A percentile compares a stretch with the other conserved stretches of the same genome.
phyloP scores from a whole-genome alignment of 2,113 vertebrate genomes.

The Microtus oregoni region DNA sequence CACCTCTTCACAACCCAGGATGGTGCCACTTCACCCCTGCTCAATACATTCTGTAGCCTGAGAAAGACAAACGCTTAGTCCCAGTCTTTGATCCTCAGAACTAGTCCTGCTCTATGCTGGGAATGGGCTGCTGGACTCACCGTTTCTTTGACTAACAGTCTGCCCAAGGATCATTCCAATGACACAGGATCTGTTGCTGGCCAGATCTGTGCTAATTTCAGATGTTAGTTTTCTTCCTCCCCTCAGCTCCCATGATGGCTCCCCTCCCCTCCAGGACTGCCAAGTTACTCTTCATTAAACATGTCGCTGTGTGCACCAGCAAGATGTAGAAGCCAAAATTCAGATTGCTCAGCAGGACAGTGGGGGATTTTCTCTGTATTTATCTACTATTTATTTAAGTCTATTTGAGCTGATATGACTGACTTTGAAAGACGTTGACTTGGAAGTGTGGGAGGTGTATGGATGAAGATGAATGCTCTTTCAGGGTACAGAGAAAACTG shows the following conservation, averaged over 20 bases:
- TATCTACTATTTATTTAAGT: neutral
- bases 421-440: neutral
- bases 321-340: neutral
- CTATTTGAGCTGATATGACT: neutral
- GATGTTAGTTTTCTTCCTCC: neutral
- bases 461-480: neutral
- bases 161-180: fast-evolving
- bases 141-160: slow-evolving; percentile 11
- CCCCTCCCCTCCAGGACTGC: neutral
- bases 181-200: neutral
- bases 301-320: neutral
- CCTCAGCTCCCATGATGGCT: neutral
- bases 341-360: neutral
- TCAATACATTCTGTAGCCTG: slow-evolving; percentile 6
- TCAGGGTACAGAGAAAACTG: neutral
- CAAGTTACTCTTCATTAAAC: neutral
- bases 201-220: neutral
- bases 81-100: neutral
- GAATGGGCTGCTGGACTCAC: neutral
- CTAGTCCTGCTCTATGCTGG: slow-evolving; percentile 21
- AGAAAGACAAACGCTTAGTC: neutral
- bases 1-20: neutral
- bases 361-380: neutral
- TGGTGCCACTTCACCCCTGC: slow-evolving; percentile 1
- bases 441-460: neutral